Base-by-base conservation (phyloP, 1,140 invertebrate species). In the Neomicropteryx cornuta region DNA sequence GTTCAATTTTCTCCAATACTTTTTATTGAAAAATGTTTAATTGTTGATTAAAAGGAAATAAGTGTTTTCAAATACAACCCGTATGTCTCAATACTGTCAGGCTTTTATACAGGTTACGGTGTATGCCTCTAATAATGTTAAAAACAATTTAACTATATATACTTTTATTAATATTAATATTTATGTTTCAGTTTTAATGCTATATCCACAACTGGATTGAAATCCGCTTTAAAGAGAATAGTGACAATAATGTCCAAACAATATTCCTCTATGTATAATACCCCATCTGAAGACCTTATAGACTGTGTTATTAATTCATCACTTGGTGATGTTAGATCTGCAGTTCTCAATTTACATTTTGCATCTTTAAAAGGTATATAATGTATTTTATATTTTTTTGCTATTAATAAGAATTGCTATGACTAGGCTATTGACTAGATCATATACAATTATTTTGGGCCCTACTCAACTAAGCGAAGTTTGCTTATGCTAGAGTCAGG, bases 281-380 rank as follows among this genome's bases (percentile, higher is more conserved):
- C 60, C 16, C 72, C 78, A 11, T 63, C 70, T 5, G 44, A 68
- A 33, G 54, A 66, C 35, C 58, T 71, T 23, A 65, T 83, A 31
- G 77, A 83, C 19, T 76, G 78, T 40, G 77, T 83, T 42, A 60
- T 79, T 11, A 70, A 75, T 24, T 75, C 78, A 14, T 77, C 71
- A 24, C 70, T 73, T 29, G 81, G 81, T 1, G 81, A 85, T 56
- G 71, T 83, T 33, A 62, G 80, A 52, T 81, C 74, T 51, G 74
- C 78, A 1, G 52, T 83, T 17, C 72, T 81, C 41, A 83, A 83
- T 62, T 58, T 82, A 31, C 75, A 83, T 57, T 81, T 83, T 58
- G 70, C 73, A 36, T 75, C 71, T 28, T 54, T 81, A 18, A 78
- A 71, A 71, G 78, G 80, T 75, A 56, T 46, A n/a, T 35, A 36